A percentile compares a stretch with the other conserved stretches of the same genome.
Conservation (phyloP, 2,797 vertebrate genomes). For the Eleutherodactylus coqui region DNA sequence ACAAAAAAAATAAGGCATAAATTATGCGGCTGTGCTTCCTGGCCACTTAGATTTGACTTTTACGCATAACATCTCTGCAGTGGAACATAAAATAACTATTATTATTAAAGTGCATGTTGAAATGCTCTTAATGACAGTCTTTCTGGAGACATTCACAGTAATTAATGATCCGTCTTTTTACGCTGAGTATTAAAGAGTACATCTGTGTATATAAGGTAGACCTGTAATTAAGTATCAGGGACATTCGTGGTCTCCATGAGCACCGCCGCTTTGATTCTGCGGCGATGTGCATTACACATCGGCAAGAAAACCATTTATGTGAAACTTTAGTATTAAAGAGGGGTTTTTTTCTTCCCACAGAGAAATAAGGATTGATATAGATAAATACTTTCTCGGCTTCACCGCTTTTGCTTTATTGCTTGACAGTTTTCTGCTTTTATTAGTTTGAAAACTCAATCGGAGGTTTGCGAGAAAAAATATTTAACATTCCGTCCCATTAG, state of each 20-base stretch:
- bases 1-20: not conserved
- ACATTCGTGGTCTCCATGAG: not conserved
- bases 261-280: not conserved
- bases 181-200: not conserved
- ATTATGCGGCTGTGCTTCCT: not conserved
- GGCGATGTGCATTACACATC: not conserved
- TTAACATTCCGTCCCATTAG: conserved; percentile 30
- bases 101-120: conserved; percentile 3
- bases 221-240: not conserved
- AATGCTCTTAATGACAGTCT: not conserved
- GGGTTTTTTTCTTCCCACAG: conserved; percentile 7
- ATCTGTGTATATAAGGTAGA: not conserved
- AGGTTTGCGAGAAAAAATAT: conserved; percentile 20
- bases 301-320: conserved; percentile 6
- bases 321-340: conserved; percentile 15
- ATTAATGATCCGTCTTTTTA: not conserved
- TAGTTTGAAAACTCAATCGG: conserved; percentile 13
- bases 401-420: conserved; percentile 42
- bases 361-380: conserved; percentile 33
- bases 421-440: conserved; percentile 16
- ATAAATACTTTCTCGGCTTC: conserved; percentile 10
- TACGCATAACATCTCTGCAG: not conserved
- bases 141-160: not conserved
- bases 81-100: conserved; percentile 26
- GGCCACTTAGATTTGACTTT: conserved; percentile 27